Evolutionary conservation across 2,888 invertebrate species (phyloP).

Genomic region (Rotaria sp.): DNA sequence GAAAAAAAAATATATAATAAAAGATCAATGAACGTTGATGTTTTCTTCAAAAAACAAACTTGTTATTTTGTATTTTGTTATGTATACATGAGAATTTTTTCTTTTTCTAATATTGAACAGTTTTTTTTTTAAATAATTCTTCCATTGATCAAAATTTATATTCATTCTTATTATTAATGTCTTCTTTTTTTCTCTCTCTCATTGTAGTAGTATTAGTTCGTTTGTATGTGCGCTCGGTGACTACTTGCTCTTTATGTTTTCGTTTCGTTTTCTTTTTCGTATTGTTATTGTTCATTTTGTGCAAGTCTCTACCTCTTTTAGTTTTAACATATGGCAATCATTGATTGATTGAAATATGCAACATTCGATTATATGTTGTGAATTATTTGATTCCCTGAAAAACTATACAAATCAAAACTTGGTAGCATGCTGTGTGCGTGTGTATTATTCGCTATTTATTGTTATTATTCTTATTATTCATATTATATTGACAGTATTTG

Average conservation of each 20-base stretch:
- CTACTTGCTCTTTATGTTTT: constrained; percentile 1
- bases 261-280: not conserved
- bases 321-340: constrained; percentile 10
- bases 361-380: not conserved
- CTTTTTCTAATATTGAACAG: not conserved
- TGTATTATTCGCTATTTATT: constrained; percentile 14
- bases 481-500: constrained; percentile 19
- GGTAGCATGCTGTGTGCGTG: not conserved
- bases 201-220: constrained; percentile 5
- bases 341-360: constrained; percentile 2
- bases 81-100: constrained; percentile 14
- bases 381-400: not conserved
- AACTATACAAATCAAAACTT: not conserved
- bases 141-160: constrained; percentile 9
- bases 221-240: constrained; percentile 18
- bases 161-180: not conserved
- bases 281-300: not conserved
- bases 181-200: not conserved
- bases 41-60: not conserved
- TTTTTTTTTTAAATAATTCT: not conserved
- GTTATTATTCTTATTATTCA: not conserved
- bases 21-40: not conserved
- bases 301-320: not conserved
- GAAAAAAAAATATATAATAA: no score
- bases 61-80: constrained; percentile 22